These are phyloP conservation scores for Ferrisia virgata DNA, from an alignment of 2,888 invertebrate genomes.

Conservation along the genomic window DNA sequence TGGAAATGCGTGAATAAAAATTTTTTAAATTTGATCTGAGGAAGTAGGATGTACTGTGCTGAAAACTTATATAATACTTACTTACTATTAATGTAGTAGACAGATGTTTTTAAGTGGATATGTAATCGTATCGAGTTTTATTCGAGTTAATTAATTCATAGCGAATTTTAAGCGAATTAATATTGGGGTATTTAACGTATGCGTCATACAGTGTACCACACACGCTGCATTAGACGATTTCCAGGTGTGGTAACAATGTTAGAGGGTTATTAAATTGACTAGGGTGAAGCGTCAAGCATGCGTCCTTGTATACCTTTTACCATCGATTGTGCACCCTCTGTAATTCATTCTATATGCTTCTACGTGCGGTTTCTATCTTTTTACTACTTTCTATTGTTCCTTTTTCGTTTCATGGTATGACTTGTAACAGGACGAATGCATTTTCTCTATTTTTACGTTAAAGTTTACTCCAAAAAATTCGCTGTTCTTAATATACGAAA, in stretches of 20 bases:
- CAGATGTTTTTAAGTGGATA: neutral
- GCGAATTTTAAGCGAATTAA: slow-evolving; percentile 21
- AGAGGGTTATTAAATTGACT: slow-evolving; percentile 40
- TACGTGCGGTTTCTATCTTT: slow-evolving; percentile 44
- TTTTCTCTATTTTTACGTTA: neutral
- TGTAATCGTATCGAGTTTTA: neutral
- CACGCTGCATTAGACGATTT: slow-evolving; percentile 29
- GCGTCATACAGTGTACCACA: slow-evolving; percentile 35
- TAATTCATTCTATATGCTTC: slow-evolving; percentile 32
- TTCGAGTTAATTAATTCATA: slow-evolving; percentile 20
- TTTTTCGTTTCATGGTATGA: neutral
- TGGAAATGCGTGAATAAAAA: neutral
- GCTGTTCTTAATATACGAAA: neutral
- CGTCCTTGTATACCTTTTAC: slow-evolving; percentile 39
- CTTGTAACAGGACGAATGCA: neutral
- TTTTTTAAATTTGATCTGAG: neutral
- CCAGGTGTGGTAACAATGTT: slow-evolving; percentile 43
- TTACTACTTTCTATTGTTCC: slow-evolving; percentile 22
- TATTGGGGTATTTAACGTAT: slow-evolving; percentile 13
- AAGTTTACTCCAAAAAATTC: neutral
- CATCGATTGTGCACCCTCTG: slow-evolving; percentile 44
- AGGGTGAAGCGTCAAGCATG: slow-evolving; percentile 39
- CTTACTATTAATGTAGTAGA: neutral
- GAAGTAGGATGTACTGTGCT: neutral
- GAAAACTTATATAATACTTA: neutral